Base-by-base conservation (phyloP, 2,113 vertebrate species). In the Empidonax traillii region DNA sequence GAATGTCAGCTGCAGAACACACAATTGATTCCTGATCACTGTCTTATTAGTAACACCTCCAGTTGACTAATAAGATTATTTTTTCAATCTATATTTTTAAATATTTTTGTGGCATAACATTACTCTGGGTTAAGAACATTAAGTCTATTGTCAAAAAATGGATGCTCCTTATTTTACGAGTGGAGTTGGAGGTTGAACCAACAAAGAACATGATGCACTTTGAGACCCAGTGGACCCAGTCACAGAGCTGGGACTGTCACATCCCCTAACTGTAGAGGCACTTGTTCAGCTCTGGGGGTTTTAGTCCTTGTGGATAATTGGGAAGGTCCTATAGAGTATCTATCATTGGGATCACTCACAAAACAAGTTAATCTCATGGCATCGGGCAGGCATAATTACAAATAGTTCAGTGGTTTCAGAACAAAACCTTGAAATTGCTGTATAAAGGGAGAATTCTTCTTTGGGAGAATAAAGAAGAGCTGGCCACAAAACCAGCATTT, bases 151-250 rank as follows among this genome's bases (percentile, higher is more conserved):
- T 79, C 20, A 73, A 72, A 90, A 85, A 41, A 2, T 1, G 1
- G 12, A 43, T 52, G 52, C 10, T 85, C 47, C 27, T 52, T 68
- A 66, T 53, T 79, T 53, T 82, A 43, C 2, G 35, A 3, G 33
- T 68, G 46, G 28, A 81, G 15, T 12, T 82, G 51, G 44, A 73
- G 16, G 24, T 5, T 85, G 56, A 83, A 85, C 33, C 4, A 15
- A 14, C 59, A 56, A 78, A 59, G 67, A 55, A 41, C 0, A 0
- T 33, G 28, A 66, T 0, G 1, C 6, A 4, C 41, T 77, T 10
- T 76, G 55, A 59, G 23, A 53, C 10, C 21, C 47, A 8, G 27
- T 68, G 51, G 24, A 37, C 66, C 27, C 6, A 0, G 35, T 65
- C 78, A 69, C 46, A 77, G n/a, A 56, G 37, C 20, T 84, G 23